These are phyloP conservation scores for Anodontia alba DNA, from an alignment of 2,888 invertebrate species.

Conservation along the genomic window DNA sequence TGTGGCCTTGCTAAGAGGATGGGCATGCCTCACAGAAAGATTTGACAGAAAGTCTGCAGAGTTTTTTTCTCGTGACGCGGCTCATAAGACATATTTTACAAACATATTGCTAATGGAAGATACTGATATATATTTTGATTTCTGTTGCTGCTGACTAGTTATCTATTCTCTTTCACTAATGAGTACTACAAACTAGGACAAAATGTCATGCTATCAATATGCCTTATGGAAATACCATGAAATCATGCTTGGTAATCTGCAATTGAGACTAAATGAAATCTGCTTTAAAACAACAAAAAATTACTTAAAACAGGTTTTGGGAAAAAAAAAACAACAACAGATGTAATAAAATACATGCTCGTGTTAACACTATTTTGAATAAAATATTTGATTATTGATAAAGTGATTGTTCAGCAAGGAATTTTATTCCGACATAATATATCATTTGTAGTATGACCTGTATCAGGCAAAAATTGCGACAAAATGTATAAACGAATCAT, in stretches of 20 bases:
- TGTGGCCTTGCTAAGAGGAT: too few species aligned
- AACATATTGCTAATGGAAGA: slow-evolving; percentile 5
- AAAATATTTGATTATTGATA: too few species aligned
- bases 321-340: neutral
- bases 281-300: neutral
- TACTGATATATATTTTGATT: slow-evolving; percentile 15
- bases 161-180: neutral
- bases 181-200: slow-evolving; percentile 1
- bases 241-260: too few species aligned
- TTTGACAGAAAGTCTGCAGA: too few species aligned
- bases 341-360: neutral
- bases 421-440: too few species aligned
- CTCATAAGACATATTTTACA: neutral
- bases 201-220: neutral
- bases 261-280: neutral
- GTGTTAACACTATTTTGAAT: neutral
- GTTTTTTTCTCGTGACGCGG: too few species aligned
- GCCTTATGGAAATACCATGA: too few species aligned
- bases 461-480: too few species aligned
- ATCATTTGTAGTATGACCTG: too few species aligned
- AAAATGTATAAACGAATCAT: too few species aligned
- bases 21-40: too few species aligned
- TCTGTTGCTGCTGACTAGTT: slow-evolving; percentile 8
- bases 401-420: too few species aligned
- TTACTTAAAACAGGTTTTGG: neutral